Evolutionary conservation across 1,140 invertebrate genomes (phyloP), one percentile per base, ranked within the genome.

Genomic region (Cotesia typhae): DNA sequence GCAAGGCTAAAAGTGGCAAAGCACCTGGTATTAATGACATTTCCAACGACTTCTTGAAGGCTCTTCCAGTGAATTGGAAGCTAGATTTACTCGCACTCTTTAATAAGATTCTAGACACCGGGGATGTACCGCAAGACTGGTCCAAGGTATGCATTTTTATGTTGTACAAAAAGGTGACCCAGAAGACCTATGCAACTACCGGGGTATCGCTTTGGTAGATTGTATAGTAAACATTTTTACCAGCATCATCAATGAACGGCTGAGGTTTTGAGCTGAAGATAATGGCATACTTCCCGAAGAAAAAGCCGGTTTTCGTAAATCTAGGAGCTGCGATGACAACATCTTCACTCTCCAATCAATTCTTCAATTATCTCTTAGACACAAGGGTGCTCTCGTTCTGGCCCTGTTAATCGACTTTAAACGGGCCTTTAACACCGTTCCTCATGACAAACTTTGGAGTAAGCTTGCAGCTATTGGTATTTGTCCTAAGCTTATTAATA

Each of bases 271-370:
- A 76, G 71, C 73, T 9, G 75, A 77, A 12, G 14, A 59, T 37
- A 71, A 52, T 5, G 57, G 74, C 3, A 66, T 75, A 0, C 17
- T 79, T 2, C 77, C 76, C 4, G 77, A 80, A 67, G n/a, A 57
- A 0, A 75, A 78, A 70, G 74, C 77, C 4, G 79, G 75, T 4
- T 80, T 79, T 53, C 10, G 74, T 2, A 73, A 64, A 35, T 36
- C 55, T 1, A 72, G 75, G 57, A 55, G 74, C 4, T 78, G 75
- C 69, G 64, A 71, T 3, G 75, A 79, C 35, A 72, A 76, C 20
- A 70, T 80, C 4, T 77, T 80, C 66, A 51, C 59, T 38, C 55
- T 77, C 1, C 72, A 72, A 28, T 53, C 70, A 3, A n/a, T 74
- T 9, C 68, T 77, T 12, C 76, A 77, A 59, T 64, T 60, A 9